phyloP scores from a whole-genome alignment of 2,888 invertebrate genomes.

The Ypsolopha sequella region DNA sequence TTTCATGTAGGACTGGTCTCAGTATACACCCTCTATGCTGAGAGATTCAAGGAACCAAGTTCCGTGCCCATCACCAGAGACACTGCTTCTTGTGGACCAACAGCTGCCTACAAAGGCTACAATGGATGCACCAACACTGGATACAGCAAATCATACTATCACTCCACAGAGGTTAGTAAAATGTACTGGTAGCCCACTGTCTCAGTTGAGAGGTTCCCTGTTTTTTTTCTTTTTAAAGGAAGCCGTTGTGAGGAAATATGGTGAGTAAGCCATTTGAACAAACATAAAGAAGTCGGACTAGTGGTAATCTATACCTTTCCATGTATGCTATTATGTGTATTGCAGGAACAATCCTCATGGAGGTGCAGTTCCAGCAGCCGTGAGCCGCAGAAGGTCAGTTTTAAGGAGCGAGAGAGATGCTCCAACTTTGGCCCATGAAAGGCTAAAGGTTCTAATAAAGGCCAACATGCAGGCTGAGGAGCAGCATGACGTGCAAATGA shows the following conservation, averaged over 20 bases:
- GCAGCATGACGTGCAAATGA: neutral
- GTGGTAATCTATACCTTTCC: neutral
- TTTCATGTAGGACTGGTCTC: neutral
- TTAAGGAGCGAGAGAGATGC: neutral
- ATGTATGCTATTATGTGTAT: neutral
- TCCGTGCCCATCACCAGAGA: neutral
- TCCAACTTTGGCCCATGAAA: neutral
- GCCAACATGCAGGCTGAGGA: neutral
- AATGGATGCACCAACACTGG: neutral
- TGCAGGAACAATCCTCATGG: neutral
- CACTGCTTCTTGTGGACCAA: neutral
- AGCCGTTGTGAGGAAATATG: neutral
- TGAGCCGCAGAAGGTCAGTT: neutral
- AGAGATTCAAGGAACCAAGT: neutral
- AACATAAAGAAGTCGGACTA: neutral
- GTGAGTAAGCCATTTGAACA: neutral
- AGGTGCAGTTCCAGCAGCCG: no score
- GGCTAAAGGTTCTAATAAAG: neutral
- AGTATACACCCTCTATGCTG: neutral
- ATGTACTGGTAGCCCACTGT: neutral
- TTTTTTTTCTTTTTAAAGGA: neutral
- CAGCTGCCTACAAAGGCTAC: neutral
- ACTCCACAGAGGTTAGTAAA: neutral
- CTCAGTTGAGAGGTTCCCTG: neutral
- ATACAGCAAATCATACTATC: neutral